Conservation (phyloP, 2,797 vertebrate genomes). For the Neosilurus mollespiculum region DNA sequence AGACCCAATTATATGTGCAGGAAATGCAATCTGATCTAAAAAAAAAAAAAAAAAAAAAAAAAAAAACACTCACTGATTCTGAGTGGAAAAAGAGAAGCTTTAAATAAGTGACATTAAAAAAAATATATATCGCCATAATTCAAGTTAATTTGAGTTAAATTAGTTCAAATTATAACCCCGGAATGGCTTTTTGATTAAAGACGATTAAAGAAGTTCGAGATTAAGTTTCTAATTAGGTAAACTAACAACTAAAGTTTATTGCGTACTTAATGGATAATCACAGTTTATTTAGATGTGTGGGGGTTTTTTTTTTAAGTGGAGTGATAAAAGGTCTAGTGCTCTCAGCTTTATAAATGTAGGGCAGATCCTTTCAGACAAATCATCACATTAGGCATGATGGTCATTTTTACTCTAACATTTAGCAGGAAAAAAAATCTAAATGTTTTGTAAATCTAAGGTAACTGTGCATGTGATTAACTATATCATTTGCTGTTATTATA, state of each 20-base stretch:
- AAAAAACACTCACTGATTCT: background rate
- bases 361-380: background rate
- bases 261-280: background rate
- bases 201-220: background rate
- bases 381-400: background rate
- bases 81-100: slow-evolving; percentile 5
- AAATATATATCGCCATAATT: background rate
- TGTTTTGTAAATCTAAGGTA: background rate
- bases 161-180: background rate
- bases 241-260: slow-evolving; percentile 11
- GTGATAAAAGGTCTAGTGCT: background rate
- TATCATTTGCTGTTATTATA: background rate
- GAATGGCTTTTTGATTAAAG: background rate
- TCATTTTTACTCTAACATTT: background rate
- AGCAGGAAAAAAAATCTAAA: background rate
- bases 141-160: background rate
- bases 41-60: background rate
- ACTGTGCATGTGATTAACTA: background rate
- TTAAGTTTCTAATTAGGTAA: slow-evolving; percentile 1
- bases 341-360: background rate
- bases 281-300: background rate
- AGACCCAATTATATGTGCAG: too few species aligned
- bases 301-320: background rate
- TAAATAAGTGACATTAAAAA: background rate
- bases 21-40: background rate